Evolutionary conservation across 2,888 invertebrate species (phyloP).

Genomic region (Apamea anceps): DNA sequence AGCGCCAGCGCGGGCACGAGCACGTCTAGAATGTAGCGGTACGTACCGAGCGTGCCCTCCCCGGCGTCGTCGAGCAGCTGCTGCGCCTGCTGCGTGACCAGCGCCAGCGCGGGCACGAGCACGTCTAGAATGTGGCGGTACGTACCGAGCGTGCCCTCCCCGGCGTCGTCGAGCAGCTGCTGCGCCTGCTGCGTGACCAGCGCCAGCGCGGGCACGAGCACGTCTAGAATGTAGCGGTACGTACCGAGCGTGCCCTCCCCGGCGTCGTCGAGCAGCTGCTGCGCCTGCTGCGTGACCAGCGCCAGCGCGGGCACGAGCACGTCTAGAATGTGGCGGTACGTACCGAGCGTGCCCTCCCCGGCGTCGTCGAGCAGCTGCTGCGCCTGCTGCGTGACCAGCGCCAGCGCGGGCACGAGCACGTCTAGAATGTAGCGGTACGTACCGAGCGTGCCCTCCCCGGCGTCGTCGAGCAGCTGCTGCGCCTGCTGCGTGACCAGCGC

Average conservation of each 20-base stretch:
- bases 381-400: slow-evolving; percentile 81
- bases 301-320: too few species aligned
- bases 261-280: slow-evolving; percentile 74
- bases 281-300: slow-evolving; percentile 85
- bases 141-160: background rate
- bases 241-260: background rate
- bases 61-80: too few species aligned
- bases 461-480: slow-evolving; percentile 80
- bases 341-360: background rate
- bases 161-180: slow-evolving; percentile 20
- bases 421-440: background rate
- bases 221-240: background rate
- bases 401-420: too few species aligned
- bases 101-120: too few species aligned
- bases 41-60: background rate
- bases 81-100: slow-evolving; percentile 89
- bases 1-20: too few species aligned
- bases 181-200: slow-evolving; percentile 89
- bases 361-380: slow-evolving; percentile 79
- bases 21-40: too few species aligned
- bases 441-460: background rate
- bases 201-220: too few species aligned
- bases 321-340: background rate
- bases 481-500: slow-evolving; percentile 81
- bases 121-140: background rate